Evolutionary conservation across 2,113 vertebrate genomes (phyloP), one percentile per base, ranked within the genome.

Genomic region (Solea solea): DNA sequence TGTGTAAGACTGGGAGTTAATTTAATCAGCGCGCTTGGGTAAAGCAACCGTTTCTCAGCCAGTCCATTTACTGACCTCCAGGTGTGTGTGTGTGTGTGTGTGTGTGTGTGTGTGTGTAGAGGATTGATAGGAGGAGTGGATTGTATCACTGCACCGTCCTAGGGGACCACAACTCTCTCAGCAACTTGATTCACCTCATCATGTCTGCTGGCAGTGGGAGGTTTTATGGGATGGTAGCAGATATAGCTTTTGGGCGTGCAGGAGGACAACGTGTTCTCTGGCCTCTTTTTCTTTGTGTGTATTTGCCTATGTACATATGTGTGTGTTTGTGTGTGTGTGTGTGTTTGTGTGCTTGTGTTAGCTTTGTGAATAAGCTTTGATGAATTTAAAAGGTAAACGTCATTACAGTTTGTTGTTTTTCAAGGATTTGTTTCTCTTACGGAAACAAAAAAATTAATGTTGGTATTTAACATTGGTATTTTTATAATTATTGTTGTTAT

Each of bases 11-110:
- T 62, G 61, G 71, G 66, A 66, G 48, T 67, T 60, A 64, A 84
- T 86, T 76, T 78, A 85, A 88, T 84, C 74, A 85, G 58, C 49
- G 63, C 73, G 77, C 62, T 78, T 51, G 39, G 53, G 65, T 55
- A 70, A 74, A 56, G 51, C 53, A 64, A 28, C 51, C 64, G 41
- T 68, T 80, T 78, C 73, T 80, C 69, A 82, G 81, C 45, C 70
- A 54, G 60, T 74, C 72, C 54, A 72, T 63, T 76, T 40, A 25
- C 53, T 77, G 73, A 80, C 80, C 78, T 62, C 66, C 34, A 66
- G 9, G 25, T 55, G 52, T 5, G 9, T 44, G 48, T 66, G 39
- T 71, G 61, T 44, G 0, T 34, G 62, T 69, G 9, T 12, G 56
- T 64, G 58, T 51, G 68, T 57, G 69, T 76, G 40, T 49, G 46